These are phyloP conservation scores for Pycnonotus jocosus DNA, from an alignment of 2,113 vertebrate genomes.

Conservation along the genomic window DNA sequence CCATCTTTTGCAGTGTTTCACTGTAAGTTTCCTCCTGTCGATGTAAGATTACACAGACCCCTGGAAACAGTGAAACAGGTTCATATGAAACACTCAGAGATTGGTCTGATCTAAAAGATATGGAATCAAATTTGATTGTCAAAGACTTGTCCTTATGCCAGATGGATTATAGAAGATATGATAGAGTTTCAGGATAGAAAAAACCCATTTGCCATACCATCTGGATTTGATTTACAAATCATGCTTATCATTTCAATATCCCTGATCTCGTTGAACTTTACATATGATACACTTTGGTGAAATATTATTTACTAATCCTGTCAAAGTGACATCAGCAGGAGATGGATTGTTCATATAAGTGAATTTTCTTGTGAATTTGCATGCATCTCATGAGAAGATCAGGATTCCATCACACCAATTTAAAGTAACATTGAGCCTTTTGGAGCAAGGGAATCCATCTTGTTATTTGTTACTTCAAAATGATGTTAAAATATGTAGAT, in stretches of 20 bases:
- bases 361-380: background rate
- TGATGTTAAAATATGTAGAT: background rate
- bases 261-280: background rate
- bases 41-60: background rate
- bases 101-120: background rate
- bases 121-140: background rate
- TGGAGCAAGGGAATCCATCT: background rate
- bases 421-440: background rate
- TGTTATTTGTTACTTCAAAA: background rate
- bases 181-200: background rate
- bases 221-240: background rate
- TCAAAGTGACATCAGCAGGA: background rate
- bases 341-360: background rate
- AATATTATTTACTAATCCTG: background rate
- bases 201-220: background rate
- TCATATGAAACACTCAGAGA: background rate
- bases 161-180: background rate
- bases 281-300: background rate
- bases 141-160: background rate
- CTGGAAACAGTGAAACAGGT: background rate
- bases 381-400: background rate
- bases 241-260: background rate
- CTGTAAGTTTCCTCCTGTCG: rapidly evolving
- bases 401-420: background rate
- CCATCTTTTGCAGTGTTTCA: background rate